Evolutionary conservation across 2,888 invertebrate species (phyloP).

Genomic region (Luperina nickerlii): DNA sequence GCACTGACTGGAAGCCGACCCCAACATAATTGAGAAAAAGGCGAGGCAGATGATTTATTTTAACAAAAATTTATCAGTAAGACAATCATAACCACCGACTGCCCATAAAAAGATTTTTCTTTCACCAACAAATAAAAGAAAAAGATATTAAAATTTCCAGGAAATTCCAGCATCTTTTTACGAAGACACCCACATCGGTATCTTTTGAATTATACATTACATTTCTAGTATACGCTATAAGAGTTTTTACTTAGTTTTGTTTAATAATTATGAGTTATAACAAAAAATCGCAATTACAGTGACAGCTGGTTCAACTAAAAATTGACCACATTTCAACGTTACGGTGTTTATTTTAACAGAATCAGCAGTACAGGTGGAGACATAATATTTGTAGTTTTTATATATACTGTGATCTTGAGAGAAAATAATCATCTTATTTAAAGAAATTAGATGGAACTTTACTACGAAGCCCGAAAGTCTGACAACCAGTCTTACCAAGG

Average conservation of each 20-base stretch:
- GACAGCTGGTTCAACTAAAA: conserved; percentile 53
- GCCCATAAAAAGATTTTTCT: conserved; percentile 15
- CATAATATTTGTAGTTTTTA: conserved; percentile 3
- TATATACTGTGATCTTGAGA: not conserved
- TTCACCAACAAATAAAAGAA: conserved; percentile 32
- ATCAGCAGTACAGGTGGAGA: conserved; percentile 10
- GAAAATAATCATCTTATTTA: not conserved
- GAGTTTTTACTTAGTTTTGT: conserved; percentile 40
- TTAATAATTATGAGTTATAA: conserved; percentile 46
- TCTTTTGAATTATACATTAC: conserved; percentile 57
- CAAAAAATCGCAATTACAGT: conserved; percentile 39
- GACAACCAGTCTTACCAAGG: no score
- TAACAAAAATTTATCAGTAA: not conserved
- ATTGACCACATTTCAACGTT: conserved; percentile 31
- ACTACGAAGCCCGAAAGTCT: not conserved
- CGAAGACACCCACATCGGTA: conserved; percentile 34
- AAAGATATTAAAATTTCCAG: conserved; percentile 25
- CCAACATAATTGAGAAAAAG: no score
- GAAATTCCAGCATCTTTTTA: conserved; percentile 58
- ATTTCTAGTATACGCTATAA: conserved; percentile 45
- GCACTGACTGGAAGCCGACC: no score
- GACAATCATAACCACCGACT: not conserved
- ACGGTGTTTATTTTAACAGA: conserved; percentile 23
- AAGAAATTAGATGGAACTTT: not conserved
- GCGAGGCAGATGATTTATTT: not conserved